phyloP scores from a whole-genome alignment of 2,888 invertebrate species.

The Odontocolon sp. region DNA sequence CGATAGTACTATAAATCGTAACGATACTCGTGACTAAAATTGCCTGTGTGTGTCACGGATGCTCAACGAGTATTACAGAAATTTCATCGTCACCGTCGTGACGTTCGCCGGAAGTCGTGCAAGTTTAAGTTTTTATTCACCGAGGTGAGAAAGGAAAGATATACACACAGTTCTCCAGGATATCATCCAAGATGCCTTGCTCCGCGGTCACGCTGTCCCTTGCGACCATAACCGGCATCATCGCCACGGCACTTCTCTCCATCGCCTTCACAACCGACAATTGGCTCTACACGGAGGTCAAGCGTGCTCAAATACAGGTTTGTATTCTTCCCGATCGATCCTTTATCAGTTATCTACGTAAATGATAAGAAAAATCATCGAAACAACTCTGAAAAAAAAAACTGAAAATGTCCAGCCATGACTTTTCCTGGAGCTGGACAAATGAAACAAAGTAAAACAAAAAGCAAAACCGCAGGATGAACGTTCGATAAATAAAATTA shows the following conservation, averaged over 20 bases:
- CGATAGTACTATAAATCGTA: not conserved
- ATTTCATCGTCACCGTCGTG: constrained; percentile 41
- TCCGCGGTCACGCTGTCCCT: constrained; percentile 96
- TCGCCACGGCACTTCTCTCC: constrained; percentile 95
- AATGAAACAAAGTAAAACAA: too few species aligned
- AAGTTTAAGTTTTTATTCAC: constrained; percentile 27
- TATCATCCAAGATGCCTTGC: constrained; percentile 89
- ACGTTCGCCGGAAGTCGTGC: constrained; percentile 32
- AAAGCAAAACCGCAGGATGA: not conserved
- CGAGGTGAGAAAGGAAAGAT: not conserved
- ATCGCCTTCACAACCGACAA: constrained; percentile 98
- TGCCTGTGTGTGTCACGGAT: constrained; percentile 52
- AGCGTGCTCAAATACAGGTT: constrained; percentile 94
- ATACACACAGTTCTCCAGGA: constrained; percentile 6
- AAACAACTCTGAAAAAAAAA: too few species aligned
- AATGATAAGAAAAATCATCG: too few species aligned
- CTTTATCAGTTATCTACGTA: too few species aligned
- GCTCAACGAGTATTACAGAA: constrained; percentile 30
- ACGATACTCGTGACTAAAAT: constrained; percentile 10
- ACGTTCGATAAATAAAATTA: constrained; percentile 6
- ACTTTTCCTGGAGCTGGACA: too few species aligned
- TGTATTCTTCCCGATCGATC: constrained; percentile 65
- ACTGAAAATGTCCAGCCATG: too few species aligned
- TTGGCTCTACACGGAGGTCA: constrained; percentile 97
- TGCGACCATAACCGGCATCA: constrained; percentile 97